Base-by-base conservation (phyloP, 2,797 vertebrate genomes). In the Carduelis carduelis region DNA sequence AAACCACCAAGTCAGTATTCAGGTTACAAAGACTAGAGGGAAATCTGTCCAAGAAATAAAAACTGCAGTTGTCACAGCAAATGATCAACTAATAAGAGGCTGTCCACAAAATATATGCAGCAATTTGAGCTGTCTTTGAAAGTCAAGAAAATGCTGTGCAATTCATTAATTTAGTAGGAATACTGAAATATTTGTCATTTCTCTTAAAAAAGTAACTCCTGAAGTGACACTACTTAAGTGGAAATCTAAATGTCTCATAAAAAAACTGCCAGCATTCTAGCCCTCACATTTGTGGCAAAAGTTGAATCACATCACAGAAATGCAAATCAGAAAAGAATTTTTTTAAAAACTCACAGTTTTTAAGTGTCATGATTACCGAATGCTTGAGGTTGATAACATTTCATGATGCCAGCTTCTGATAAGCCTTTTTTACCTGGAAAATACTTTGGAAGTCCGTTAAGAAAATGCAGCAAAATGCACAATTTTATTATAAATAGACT, bases 11-110 rank as follows among this genome's bases (percentile, higher is more conserved):
- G 74, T 68, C 14, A 26, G 14, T 72, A 80, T 47, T 89, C 77
- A 83, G 27, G 13, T 39, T 47, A 37, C 2, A 4, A 91, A 46
- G 17, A 64, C 30, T 41, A 74, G 41, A 77, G 20, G 18, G 49
- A 90, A 92, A 53, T 50, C 30, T 93, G 35, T 53, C 65, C 69
- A 90, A 90, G 59, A 89, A 90, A 76, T 55, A 88, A 93, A 90
- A 71, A 8, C 17, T 80, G 23, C 32, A 64, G 32, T 79, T 94
- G 74, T 92, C 88, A 92, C 41, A 66, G 32, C 11, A 35, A 82
- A 91, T 82, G 43, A 89, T 83, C 19, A 7, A 55, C 69, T 94
- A 91, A 88, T 91, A 82, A 89, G 21, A 8, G 63, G 44, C 66
- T 93, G 66, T 82, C 83, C 93, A 86, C 61, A 69, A 93, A 92